A percentile compares a stretch with the other conserved stretches of the same genome.
These are phyloP conservation scores for Drosophila varians DNA, from an alignment of 1,140 invertebrate species.

Conservation along the genomic window DNA sequence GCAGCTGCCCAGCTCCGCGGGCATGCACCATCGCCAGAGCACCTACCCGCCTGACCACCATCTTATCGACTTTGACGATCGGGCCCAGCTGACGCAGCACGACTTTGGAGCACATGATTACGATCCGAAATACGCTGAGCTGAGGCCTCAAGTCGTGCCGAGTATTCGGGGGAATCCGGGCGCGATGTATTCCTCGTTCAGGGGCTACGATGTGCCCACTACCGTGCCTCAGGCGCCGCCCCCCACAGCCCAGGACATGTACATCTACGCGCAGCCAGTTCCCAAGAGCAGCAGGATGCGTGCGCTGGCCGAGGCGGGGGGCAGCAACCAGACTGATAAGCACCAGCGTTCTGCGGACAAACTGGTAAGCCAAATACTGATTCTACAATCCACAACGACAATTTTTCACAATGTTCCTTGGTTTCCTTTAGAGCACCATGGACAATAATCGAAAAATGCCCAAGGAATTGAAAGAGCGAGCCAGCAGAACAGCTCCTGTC, in stretches of 20 bases:
- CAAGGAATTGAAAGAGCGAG: constrained; percentile 76
- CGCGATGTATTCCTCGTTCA: constrained; percentile 25
- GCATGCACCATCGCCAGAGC: constrained; percentile 70
- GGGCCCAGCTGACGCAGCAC: constrained; percentile 77
- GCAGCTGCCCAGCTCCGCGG: constrained; percentile 17
- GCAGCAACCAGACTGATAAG: constrained; percentile 49
- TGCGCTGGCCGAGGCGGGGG: constrained; percentile 34
- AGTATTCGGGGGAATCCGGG: constrained; percentile 9
- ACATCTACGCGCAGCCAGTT: constrained; percentile 70
- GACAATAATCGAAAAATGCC: constrained; percentile 76
- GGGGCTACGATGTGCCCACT: constrained; percentile 46
- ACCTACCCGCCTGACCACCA: constrained; percentile 84
- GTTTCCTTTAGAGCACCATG: constrained; percentile 38
- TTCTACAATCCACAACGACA: not conserved
- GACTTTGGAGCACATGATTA: constrained; percentile 62
- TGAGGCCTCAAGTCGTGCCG: constrained; percentile 15
- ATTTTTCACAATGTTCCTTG: too few species aligned
- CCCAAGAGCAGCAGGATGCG: constrained; percentile 65
- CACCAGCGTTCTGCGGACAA: constrained; percentile 42
- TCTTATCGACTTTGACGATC: constrained; percentile 89
- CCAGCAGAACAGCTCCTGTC: constrained; percentile 39
- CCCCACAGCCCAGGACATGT: constrained; percentile 53
- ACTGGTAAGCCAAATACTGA: constrained; percentile 30
- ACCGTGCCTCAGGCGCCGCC: constrained; percentile 41
- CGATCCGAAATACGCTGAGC: constrained; percentile 54